Evolutionary conservation across 2,797 vertebrate species (phyloP).

Genomic region (Anableps anableps): DNA sequence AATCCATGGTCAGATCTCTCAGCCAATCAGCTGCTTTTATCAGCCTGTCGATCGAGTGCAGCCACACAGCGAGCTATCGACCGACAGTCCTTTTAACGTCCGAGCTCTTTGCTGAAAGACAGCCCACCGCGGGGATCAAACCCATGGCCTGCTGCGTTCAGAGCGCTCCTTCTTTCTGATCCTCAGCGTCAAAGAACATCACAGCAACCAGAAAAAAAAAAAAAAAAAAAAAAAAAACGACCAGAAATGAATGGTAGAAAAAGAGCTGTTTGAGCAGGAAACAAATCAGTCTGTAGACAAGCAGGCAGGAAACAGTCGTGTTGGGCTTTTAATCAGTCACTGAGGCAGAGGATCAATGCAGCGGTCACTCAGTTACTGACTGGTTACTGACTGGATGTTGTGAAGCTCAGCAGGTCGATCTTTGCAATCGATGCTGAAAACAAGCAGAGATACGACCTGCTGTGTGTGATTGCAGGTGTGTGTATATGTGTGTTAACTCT

Average conservation of each 20-base stretch:
- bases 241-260: slow-evolving; percentile 8
- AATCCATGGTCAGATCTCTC: slow-evolving; percentile 38
- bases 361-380: slow-evolving; percentile 41
- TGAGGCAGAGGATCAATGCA: slow-evolving; percentile 39
- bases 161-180: slow-evolving; percentile 23
- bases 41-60: slow-evolving; percentile 31
- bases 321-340: slow-evolving; percentile 52
- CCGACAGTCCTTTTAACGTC: slow-evolving; percentile 46
- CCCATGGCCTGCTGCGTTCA: slow-evolving; percentile 39
- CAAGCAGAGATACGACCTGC: slow-evolving; percentile 67
- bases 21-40: slow-evolving; percentile 50
- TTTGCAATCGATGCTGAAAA: slow-evolving; percentile 67
- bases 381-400: slow-evolving; percentile 65
- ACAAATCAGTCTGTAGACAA: slow-evolving; percentile 30
- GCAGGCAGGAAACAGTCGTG: slow-evolving; percentile 44
- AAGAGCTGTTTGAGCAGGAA: slow-evolving; percentile 18
- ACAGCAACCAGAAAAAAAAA: slow-evolving; percentile 8
- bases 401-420: slow-evolving; percentile 65
- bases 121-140: slow-evolving; percentile 55
- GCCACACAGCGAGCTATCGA: slow-evolving; percentile 51
- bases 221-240: neutral
- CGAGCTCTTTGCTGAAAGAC: slow-evolving; percentile 35
- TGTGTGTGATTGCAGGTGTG: slow-evolving; percentile 38
- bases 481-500: slow-evolving; percentile 16
- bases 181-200: slow-evolving; percentile 44